Evolutionary conservation across 2,888 invertebrate genomes (phyloP).

Genomic region (Amphipyra berbera): DNA sequence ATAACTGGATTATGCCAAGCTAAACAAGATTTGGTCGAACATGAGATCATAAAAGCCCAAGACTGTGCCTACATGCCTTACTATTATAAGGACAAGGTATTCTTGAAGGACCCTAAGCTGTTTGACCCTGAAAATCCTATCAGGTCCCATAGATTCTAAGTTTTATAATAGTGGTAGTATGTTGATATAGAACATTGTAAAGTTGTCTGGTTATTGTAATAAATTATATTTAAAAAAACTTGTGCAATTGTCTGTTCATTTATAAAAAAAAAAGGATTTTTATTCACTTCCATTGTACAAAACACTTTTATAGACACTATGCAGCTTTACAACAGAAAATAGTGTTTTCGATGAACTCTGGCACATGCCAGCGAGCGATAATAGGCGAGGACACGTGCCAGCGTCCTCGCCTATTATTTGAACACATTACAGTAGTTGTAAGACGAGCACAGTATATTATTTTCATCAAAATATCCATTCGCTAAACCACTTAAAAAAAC

Average conservation of each 20-base stretch:
- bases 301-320: no score
- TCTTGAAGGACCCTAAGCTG: conserved; percentile 95
- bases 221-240: conserved; percentile 32
- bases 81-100: conserved; percentile 94
- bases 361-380: no score
- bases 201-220: conserved; percentile 25
- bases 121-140: conserved; percentile 97
- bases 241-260: conserved; percentile 8
- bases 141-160: conserved; percentile 92
- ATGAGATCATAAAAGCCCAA: conserved; percentile 94
- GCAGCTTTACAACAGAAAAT: no score
- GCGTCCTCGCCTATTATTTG: no score
- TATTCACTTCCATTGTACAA: no score
- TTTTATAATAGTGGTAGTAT: conserved; percentile 28
- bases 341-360: no score
- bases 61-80: conserved; percentile 95
- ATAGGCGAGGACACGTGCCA: no score
- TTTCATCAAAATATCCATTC: no score
- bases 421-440: no score
- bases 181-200: conserved; percentile 18
- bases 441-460: no score
- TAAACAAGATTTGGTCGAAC: conserved; percentile 94
- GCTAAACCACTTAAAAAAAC: no score
- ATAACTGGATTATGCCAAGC: conserved; percentile 97
- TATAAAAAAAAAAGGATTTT: no score